Evolutionary conservation across 1,140 invertebrate genomes (phyloP), one percentile per base, ranked within the genome.

Genomic region (Mya arenaria): DNA sequence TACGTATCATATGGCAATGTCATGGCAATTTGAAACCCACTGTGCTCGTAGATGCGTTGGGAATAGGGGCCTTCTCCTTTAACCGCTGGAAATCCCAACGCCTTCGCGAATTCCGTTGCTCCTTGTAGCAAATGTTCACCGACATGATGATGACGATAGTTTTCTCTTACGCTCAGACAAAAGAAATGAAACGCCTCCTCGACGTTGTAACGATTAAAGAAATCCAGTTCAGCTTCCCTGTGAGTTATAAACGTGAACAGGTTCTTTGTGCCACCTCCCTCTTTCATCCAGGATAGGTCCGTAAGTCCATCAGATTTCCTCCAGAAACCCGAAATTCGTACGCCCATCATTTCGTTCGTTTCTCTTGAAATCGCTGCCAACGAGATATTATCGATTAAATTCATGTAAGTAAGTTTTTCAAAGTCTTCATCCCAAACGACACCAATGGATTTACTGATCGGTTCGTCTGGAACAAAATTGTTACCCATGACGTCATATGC

Each of bases 141-240:
- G 4, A 74, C 55, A 2, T 56, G 55, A 52, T 60, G 58, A 3
- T 56, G 52, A 17, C 71, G 44, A 36, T 60, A 74, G 19, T 60
- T 74, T 36, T 39, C 39, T 10, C 62, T 56, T 19, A 74, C 71
- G n/a, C 55, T 56, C 34, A 74, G 25, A 36, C 34, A 48, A 39
- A 60, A 60, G 71, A 74, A 74, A 74, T 74, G 55, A n/a, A 74
- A 15, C 3, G 71, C 71, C 44, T 74, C 71, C 3, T 74, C 71
- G 2, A 74, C 36, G 25, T 56, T 56, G 37, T 32, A 74, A 25
- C 55, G 25, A 4, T 74, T 36, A 23, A 37, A 60, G 23, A 74
- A 60, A 36, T 74, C 62, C 19, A 74, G n/a, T 34, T 74, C 71
- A 3, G n/a, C 32, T 1, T 74, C 55, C n/a, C 41, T 74, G 19